Percentiles rank a stretch among this genome's conserved stretches.
Evolutionary conservation across 2,113 vertebrate species (phyloP).

Genomic region (Solea senegalensis): DNA sequence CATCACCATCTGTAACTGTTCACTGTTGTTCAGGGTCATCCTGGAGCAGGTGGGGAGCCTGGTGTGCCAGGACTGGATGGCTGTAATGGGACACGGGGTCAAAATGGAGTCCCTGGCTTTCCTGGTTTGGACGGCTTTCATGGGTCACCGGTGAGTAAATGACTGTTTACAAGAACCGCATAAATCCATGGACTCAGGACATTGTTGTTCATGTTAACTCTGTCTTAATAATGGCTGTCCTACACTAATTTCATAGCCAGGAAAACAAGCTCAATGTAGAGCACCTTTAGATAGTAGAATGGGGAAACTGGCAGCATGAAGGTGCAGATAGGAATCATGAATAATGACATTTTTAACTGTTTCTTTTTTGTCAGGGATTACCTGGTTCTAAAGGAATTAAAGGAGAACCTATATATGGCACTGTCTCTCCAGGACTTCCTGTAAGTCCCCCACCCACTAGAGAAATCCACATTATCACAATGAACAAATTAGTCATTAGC

Average conservation of each 20-base stretch:
- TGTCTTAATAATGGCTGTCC: no score
- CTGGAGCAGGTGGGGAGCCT: slow-evolving; percentile 82
- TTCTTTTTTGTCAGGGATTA: slow-evolving; percentile 69
- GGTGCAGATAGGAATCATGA: no score
- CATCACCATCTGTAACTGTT: background rate
- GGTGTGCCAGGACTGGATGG: slow-evolving; percentile 76
- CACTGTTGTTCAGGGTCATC: slow-evolving; percentile 80
- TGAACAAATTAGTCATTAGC: no score
- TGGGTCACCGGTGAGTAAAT: slow-evolving; percentile 71
- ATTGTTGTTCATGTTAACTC: no score
- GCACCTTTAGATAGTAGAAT: no score
- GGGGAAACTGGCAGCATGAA: no score
- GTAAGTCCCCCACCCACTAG: slow-evolving; percentile 32
- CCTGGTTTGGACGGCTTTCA: slow-evolving; percentile 48
- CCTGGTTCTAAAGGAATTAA: slow-evolving; percentile 85
- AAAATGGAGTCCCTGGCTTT: slow-evolving; percentile 67
- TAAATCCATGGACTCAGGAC: no score
- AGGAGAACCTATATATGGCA: slow-evolving; percentile 77
- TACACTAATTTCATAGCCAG: no score
- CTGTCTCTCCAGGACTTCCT: slow-evolving; percentile 31
- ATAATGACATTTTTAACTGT: background rate
- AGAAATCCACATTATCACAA: background rate
- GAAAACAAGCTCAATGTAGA: no score
- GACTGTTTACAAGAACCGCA: no score
- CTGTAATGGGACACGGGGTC: slow-evolving; percentile 81